Evolutionary conservation across 2,888 invertebrate species (phyloP), one percentile per base, ranked within the genome.

Genomic region (Periphyllus acericola): DNA sequence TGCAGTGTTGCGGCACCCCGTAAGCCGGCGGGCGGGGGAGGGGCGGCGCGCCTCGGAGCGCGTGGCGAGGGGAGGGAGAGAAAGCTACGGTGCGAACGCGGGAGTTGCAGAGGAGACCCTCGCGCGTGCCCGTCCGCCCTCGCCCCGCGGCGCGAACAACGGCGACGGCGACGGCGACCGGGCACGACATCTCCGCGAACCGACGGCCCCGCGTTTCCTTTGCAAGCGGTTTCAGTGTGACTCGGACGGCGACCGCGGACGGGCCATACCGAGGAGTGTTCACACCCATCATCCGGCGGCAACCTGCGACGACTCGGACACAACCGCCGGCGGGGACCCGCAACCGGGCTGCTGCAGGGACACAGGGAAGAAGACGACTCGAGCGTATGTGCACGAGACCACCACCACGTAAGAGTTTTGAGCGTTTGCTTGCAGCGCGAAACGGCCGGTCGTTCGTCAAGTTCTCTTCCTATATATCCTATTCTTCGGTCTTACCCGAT

Each of bases 91-190:
- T n/a, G 81, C 71, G 83, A 72, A 34, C 34, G 60, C 68, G 75
- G 17, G 84, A 29, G 83, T 72, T 83, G 83, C 83, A 60, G 29
- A 17, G 14, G 46, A 75, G 40, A n/a, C 66, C 76, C 76, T 52
- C 29, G 60, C 32, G 40, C 40, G 40, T 36, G 25, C 11, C 52
- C 55, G 83, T 52, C 36, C 83, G 21, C 36, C n/a, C 14, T 36
- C 83, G 52, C 36, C 29, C 52, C 32, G 78, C 46, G 71, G 68
- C 83, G 84, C 84, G 84, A 82, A 55, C 74, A 52, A 34, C 83
- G 46, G 11, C 46, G 83, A 66, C 32, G 34, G 79, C 52, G 66
- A 60, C 83, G 74, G 60, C 83, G 83, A 66, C 32, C 66, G 66
- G 80, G 66, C 80, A 60, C 74, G 74, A 32, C 52, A 6, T 52